These are phyloP conservation scores for Amphiura filiformis DNA, from an alignment of 35 echinoderm and acorn worm genomes.

Conservation along the genomic window DNA sequence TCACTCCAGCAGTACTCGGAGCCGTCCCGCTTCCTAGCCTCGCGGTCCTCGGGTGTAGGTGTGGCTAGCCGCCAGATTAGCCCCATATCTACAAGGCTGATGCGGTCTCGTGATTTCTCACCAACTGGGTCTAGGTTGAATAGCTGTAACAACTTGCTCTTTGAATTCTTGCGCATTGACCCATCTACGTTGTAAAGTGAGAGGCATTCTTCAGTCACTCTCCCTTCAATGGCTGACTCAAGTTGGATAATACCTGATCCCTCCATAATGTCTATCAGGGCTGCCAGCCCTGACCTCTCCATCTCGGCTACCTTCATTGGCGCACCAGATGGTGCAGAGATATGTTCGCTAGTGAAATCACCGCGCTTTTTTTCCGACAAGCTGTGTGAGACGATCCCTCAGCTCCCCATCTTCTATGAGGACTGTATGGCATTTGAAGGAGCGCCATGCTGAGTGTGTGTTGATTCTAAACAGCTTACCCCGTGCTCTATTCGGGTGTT, in stretches of 20 bases:
- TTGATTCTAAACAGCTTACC: too few species aligned
- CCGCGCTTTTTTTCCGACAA: too few species aligned
- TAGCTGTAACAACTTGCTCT: conserved; percentile 33
- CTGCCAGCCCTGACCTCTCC: conserved; percentile 42
- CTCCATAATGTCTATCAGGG: not conserved
- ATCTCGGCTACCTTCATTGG: conserved; percentile 38
- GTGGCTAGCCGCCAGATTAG: conserved; percentile 40
- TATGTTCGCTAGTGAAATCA: too few species aligned
- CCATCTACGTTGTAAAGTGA: conserved; percentile 46
- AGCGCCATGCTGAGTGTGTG: too few species aligned
- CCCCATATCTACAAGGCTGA: conserved; percentile 50
- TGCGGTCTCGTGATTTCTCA: conserved; percentile 24
- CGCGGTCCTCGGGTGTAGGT: conserved; percentile 33
- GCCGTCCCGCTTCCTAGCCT: conserved; percentile 17
- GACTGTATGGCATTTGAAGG: too few species aligned
- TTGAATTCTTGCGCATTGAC: conserved; percentile 35
- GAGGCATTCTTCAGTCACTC: conserved; percentile 41
- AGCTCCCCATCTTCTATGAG: too few species aligned
- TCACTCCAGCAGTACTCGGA: conserved; percentile 22
- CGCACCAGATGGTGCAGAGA: conserved; percentile 25
- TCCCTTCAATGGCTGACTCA: conserved; percentile 40
- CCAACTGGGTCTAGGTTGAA: conserved; percentile 40
- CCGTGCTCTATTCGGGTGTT: too few species aligned
- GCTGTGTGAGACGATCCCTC: too few species aligned
- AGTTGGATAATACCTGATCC: conserved; percentile 26